These are phyloP conservation scores for Poeciliopsis paucimaculata DNA, from an alignment of 2,797 vertebrate genomes.

Conservation along the genomic window DNA sequence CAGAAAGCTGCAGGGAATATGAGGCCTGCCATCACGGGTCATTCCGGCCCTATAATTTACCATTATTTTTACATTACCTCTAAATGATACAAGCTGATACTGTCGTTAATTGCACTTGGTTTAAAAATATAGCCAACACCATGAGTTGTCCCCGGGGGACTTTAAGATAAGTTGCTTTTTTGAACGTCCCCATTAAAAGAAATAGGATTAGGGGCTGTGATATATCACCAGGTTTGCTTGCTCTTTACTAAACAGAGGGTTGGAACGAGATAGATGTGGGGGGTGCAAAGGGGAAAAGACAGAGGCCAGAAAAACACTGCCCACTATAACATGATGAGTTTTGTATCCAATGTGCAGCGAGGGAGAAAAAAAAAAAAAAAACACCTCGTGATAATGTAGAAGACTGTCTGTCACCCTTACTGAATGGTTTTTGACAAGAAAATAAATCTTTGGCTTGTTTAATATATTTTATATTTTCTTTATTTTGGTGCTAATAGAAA, in stretches of 20 bases:
- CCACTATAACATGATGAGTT: conserved; percentile 93
- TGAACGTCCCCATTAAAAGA: conserved; percentile 96
- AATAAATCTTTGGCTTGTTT: conserved; percentile 99
- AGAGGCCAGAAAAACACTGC: conserved; percentile 93
- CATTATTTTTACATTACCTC: conserved; percentile 99
- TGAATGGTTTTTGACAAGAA: conserved; percentile 99
- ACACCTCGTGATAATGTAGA: conserved; percentile 96
- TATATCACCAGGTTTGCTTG: conserved; percentile 96
- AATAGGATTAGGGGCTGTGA: conserved; percentile 98
- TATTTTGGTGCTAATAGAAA: conserved; percentile 99
- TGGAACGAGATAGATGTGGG: conserved; percentile 98
- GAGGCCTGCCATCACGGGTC: conserved; percentile 93
- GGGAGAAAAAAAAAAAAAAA: conserved; percentile 71
- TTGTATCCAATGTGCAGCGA: conserved; percentile 87
- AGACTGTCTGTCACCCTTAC: conserved; percentile 96
- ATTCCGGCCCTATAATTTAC: conserved; percentile 99
- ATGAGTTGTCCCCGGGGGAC: conserved; percentile 86
- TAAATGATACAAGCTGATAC: conserved; percentile 99
- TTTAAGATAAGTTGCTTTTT: conserved; percentile 89
- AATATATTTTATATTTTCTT: conserved; percentile 99
- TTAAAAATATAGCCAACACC: conserved; percentile 87
- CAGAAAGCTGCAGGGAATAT: conserved; percentile 92
- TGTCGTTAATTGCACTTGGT: conserved; percentile 99
- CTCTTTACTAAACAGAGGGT: conserved; percentile 96
- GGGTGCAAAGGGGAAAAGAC: conserved; percentile 89